phyloP scores from a whole-genome alignment of 2,797 vertebrate genomes.

The Coranthus polyacanthus region DNA sequence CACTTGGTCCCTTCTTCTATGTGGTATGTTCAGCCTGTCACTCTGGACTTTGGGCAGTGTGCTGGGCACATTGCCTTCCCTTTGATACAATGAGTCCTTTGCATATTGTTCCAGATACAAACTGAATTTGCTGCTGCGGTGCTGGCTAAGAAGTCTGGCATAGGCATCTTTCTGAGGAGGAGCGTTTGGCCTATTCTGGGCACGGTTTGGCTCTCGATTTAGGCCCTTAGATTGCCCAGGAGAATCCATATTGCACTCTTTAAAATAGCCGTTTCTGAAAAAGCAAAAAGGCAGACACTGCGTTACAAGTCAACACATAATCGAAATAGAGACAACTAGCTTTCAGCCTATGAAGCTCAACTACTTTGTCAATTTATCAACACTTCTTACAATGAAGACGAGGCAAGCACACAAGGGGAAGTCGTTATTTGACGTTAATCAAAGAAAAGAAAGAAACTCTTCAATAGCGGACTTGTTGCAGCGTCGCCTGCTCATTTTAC shows the following conservation, averaged over 20 bases:
- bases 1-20: constrained; percentile 61
- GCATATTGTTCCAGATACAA: constrained; percentile 85
- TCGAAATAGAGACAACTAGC: too few relatives aligned
- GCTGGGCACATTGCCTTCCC: constrained; percentile 69
- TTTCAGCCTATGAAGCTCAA: too few relatives aligned
- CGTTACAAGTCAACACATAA: not conserved
- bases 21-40: constrained; percentile 65
- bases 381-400: too few relatives aligned
- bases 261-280: constrained; percentile 33
- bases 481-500: not conserved
- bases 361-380: too few relatives aligned
- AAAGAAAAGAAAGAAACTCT: too few relatives aligned
- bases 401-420: too few relatives aligned
- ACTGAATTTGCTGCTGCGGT: constrained; percentile 87
- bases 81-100: constrained; percentile 78
- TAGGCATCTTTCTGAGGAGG: constrained; percentile 89
- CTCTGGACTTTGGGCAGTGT: constrained; percentile 58
- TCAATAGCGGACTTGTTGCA: not conserved
- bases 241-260: constrained; percentile 82
- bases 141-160: constrained; percentile 87
- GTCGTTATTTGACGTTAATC: too few relatives aligned
- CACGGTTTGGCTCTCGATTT: constrained; percentile 76
- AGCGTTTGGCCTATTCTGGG: constrained; percentile 51
- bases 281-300: not conserved
- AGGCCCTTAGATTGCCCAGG: constrained; percentile 67